phyloP scores from a whole-genome alignment of 2,797 vertebrate species.

The Pterois miles region DNA sequence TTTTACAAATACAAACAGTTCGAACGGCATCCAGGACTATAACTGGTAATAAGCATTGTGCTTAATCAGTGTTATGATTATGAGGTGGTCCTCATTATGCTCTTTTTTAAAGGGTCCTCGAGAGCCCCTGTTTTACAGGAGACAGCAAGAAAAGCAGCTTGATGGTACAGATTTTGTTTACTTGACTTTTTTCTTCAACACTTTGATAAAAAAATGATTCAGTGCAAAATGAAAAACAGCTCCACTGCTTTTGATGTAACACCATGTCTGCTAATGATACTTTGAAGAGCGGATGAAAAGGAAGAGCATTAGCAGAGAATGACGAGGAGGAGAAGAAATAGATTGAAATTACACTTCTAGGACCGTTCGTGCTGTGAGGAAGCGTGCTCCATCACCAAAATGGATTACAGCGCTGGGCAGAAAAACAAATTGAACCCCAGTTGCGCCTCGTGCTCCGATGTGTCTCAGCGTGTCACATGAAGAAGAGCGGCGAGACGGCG shows the following conservation, averaged over 20 bases:
- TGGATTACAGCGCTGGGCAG: slow-evolving; percentile 66
- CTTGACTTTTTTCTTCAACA: neutral
- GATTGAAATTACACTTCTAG: slow-evolving; percentile 59
- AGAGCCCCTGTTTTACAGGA: too few relatives aligned
- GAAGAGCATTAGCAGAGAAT: slow-evolving; percentile 52
- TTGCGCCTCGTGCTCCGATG: slow-evolving; percentile 50
- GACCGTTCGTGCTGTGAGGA: slow-evolving; percentile 36
- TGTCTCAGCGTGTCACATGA: slow-evolving; percentile 56
- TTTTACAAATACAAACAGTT: too few relatives aligned
- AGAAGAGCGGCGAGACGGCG: slow-evolving; percentile 51
- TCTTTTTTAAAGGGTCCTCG: too few relatives aligned
- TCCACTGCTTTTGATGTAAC: slow-evolving; percentile 57
- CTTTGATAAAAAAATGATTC: slow-evolving; percentile 56
- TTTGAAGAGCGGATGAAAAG: slow-evolving; percentile 68
- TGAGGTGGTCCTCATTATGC: too few relatives aligned
- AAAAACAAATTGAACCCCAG: slow-evolving; percentile 71
- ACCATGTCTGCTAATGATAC: slow-evolving; percentile 36
- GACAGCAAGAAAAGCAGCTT: neutral
- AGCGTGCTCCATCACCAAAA: slow-evolving; percentile 58
- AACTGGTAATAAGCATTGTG: too few relatives aligned
- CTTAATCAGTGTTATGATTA: too few relatives aligned
- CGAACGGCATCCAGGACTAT: too few relatives aligned
- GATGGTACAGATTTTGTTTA: slow-evolving; percentile 1
- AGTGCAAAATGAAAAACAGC: slow-evolving; percentile 47
- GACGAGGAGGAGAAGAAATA: slow-evolving; percentile 25